Percentiles rank a stretch among this genome's conserved stretches.
phyloP scores from a whole-genome alignment of 2,113 vertebrate genomes.

The Numenius arquata region DNA sequence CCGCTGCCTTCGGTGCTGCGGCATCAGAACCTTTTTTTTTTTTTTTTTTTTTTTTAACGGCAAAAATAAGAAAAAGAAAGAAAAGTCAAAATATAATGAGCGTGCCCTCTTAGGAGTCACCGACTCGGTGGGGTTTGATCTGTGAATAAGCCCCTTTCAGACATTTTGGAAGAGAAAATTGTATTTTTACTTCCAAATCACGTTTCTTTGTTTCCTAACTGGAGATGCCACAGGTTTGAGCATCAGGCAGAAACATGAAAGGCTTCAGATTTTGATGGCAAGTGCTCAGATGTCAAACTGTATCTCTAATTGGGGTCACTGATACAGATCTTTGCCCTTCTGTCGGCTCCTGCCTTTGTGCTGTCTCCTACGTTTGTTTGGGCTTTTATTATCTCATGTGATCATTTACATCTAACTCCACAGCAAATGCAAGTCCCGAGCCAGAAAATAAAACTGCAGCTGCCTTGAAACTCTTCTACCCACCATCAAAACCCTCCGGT shows the following conservation, averaged over 20 bases:
- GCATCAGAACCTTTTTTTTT: background rate
- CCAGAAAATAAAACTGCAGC: background rate
- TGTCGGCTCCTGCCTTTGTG: background rate
- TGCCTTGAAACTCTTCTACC: background rate
- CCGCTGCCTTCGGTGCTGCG: accelerated
- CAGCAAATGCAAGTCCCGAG: background rate
- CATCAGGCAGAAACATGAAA: conserved; percentile 6
- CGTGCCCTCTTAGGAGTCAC: background rate
- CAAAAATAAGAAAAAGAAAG: background rate
- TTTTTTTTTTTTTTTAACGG: background rate
- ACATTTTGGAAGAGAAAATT: background rate
- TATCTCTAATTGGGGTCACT: background rate
- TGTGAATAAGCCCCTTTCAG: background rate
- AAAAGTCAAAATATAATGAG: background rate
- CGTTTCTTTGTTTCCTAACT: conserved; percentile 14
- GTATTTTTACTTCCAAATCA: background rate
- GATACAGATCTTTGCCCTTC: background rate
- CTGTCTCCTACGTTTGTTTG: background rate
- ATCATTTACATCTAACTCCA: background rate
- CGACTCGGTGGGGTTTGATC: background rate
- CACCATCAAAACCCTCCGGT: background rate
- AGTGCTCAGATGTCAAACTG: background rate
- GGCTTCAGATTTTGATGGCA: background rate
- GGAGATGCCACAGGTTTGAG: background rate
- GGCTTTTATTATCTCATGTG: background rate